A percentile compares a stretch with the other conserved stretches of the same genome.
These are phyloP conservation scores for Drosophila busckii DNA, from an alignment of 1,140 invertebrate species.

Conservation along the genomic window DNA sequence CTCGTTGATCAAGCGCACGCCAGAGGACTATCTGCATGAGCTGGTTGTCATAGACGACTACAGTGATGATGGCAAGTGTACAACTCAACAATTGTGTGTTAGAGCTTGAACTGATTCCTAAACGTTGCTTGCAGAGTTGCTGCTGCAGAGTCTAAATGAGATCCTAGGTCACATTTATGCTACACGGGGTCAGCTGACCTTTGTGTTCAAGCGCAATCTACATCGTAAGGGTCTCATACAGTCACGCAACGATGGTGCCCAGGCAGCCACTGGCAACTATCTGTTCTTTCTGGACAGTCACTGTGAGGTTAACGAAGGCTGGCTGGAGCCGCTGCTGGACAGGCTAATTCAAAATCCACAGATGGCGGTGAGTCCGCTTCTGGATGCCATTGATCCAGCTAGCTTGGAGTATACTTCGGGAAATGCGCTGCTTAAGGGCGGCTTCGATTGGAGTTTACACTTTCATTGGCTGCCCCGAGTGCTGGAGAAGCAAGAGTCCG, in stretches of 20 bases:
- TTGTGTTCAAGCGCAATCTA: constrained; percentile 81
- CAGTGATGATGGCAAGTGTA: constrained; percentile 85
- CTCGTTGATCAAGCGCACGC: constrained; percentile 91
- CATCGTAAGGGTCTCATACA: constrained; percentile 88
- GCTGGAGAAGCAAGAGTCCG: constrained; percentile 11
- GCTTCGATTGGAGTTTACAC: constrained; percentile 96
- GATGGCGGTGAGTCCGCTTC: constrained; percentile 81
- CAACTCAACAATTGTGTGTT: too few relatives aligned
- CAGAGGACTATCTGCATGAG: constrained; percentile 88
- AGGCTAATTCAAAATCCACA: constrained; percentile 58
- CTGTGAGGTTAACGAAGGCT: constrained; percentile 86
- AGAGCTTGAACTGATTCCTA: too few relatives aligned
- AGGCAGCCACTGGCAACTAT: constrained; percentile 84
- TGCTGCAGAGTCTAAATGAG: constrained; percentile 19
- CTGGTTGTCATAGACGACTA: constrained; percentile 96
- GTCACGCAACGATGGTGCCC: constrained; percentile 85
- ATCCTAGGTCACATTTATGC: constrained; percentile 81
- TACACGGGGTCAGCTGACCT: constrained; percentile 72
- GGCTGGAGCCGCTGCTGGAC: constrained; percentile 85
- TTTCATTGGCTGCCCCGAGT: constrained; percentile 94
- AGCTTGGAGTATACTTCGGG: constrained; percentile 80
- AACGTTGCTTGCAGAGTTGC: constrained; percentile 16
- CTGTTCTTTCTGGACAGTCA: constrained; percentile 91
- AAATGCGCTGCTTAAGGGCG: constrained; percentile 88
- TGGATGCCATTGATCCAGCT: constrained; percentile 83